Evolutionary conservation across 2,113 vertebrate genomes (phyloP).

Genomic region (Glareola pratincola): DNA sequence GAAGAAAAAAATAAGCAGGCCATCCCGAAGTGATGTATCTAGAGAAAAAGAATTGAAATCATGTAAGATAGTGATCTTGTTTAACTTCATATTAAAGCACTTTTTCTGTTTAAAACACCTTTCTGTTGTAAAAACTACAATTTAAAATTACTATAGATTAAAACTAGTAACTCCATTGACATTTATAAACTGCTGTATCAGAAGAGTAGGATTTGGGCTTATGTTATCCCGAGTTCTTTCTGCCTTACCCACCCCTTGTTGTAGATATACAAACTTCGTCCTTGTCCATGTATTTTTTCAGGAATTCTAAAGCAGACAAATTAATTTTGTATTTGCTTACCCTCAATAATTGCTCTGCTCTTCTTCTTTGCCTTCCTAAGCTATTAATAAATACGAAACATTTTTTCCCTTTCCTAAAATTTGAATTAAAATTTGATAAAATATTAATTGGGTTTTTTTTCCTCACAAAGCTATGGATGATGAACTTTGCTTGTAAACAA

Average conservation of each 20-base stretch:
- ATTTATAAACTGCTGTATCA: not conserved
- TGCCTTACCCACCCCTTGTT: not conserved
- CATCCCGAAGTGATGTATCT: conserved; percentile 86
- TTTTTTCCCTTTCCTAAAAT: not conserved
- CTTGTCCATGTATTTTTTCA: not conserved
- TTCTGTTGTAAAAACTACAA: not conserved
- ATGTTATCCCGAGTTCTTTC: not conserved
- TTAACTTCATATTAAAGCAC: not conserved
- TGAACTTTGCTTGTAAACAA: not conserved
- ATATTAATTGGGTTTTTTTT: not conserved
- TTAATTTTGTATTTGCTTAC: not conserved
- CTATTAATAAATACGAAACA: not conserved
- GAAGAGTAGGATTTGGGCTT: not conserved
- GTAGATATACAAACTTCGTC: rapidly evolving
- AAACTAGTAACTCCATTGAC: not conserved
- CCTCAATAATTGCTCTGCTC: not conserved
- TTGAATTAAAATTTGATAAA: not conserved
- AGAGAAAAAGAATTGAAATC: not conserved
- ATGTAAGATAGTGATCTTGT: not conserved
- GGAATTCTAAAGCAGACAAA: not conserved
- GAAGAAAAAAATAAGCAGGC: conserved; percentile 87
- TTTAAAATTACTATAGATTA: not conserved
- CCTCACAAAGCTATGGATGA: not conserved
- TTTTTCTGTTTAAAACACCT: not conserved
- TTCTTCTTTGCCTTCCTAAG: not conserved